phyloP scores from a whole-genome alignment of 2,888 invertebrate species.

The Eucera pruinosa region DNA sequence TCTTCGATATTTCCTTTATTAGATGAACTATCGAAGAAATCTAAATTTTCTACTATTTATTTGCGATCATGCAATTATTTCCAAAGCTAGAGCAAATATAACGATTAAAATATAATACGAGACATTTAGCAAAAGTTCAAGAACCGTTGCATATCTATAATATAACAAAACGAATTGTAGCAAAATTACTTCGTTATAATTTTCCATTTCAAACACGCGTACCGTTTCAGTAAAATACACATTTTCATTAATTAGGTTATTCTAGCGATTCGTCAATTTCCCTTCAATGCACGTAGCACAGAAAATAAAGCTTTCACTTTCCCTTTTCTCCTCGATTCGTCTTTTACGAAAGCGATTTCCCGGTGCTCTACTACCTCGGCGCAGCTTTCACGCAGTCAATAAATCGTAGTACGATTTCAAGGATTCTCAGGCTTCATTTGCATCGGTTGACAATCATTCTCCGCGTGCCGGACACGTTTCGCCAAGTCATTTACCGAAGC shows the following conservation, averaged over 20 bases:
- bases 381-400: slow-evolving; percentile 6
- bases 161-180: no score
- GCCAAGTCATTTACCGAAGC: slow-evolving; percentile 4
- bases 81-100: no score
- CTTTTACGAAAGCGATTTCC: slow-evolving; percentile 3
- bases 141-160: no score
- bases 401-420: slow-evolving; percentile 5
- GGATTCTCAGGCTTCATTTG: slow-evolving; percentile 6
- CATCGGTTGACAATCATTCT: slow-evolving; percentile 10
- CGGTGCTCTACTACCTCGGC: background rate
- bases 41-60: no score
- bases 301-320: slow-evolving; percentile 11
- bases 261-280: background rate
- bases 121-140: no score
- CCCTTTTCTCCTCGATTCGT: slow-evolving; percentile 3
- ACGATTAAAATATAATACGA: no score
- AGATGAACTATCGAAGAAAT: no score
- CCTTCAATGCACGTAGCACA: background rate
- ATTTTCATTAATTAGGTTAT: background rate
- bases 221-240: background rate
- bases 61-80: no score
- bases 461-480: background rate
- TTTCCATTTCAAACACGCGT: no score
- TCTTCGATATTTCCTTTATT: no score
- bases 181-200: no score